A percentile compares a stretch with the other conserved stretches of the same genome.
Conservation (phyloP, 2,797 vertebrate species). For the Chelidonichthys spinosus region DNA sequence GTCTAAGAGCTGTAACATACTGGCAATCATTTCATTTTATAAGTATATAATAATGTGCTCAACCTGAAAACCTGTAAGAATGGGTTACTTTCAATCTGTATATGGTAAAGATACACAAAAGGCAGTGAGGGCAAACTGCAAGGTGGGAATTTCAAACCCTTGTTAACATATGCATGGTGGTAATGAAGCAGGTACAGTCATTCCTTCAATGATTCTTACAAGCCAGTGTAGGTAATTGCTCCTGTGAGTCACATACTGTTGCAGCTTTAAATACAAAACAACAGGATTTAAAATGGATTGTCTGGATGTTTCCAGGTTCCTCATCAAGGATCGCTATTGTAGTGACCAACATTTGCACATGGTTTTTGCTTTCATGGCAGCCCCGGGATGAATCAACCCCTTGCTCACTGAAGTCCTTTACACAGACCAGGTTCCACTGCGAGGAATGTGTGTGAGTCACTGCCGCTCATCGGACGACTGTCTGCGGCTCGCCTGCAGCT, state of each 20-base stretch:
- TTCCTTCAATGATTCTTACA: slow-evolving; percentile 10
- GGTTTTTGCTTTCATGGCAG: slow-evolving; percentile 61
- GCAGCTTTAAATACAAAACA: slow-evolving; percentile 39
- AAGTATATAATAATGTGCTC: too few relatives aligned
- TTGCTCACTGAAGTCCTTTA: slow-evolving; percentile 73
- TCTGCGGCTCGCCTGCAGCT: slow-evolving; percentile 75
- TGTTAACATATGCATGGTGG: neutral
- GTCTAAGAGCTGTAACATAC: too few relatives aligned
- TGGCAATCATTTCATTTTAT: neutral
- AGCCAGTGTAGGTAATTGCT: slow-evolving; percentile 23
- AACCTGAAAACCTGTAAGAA: neutral
- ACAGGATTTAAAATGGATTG: slow-evolving; percentile 33
- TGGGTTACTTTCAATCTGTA: neutral
- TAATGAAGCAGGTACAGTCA: slow-evolving; percentile 5
- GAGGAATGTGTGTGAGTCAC: slow-evolving; percentile 80
- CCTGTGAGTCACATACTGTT: slow-evolving; percentile 11
- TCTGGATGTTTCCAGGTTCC: slow-evolving; percentile 50
- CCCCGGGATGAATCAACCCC: slow-evolving; percentile 68
- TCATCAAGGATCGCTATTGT: slow-evolving; percentile 37
- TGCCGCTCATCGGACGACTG: slow-evolving; percentile 68
- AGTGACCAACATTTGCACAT: slow-evolving; percentile 56
- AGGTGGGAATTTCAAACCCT: slow-evolving; percentile 3
- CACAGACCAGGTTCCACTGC: slow-evolving; percentile 81
- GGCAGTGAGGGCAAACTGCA: neutral
- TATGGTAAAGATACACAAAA: neutral